These are phyloP conservation scores for Drosophila melanogaster DNA, from an alignment of 1,140 invertebrate species.

Conservation along the genomic window DNA sequence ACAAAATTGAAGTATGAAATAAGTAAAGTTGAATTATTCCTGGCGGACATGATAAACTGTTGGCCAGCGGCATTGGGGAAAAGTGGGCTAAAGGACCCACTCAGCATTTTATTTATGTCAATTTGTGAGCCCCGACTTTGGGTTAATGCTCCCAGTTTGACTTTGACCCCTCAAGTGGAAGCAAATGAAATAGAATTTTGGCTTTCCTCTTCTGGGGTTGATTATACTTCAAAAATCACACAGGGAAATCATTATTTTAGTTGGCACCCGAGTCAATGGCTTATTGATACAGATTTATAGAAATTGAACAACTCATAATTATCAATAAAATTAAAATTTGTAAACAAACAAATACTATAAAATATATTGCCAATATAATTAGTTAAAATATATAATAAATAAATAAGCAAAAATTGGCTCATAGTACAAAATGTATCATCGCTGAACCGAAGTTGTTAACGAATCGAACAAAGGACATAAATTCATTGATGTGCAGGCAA, in stretches of 20 bases:
- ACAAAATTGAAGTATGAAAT: slow-evolving; percentile 83
- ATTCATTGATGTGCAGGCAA: neutral
- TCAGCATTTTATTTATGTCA: slow-evolving; percentile 78
- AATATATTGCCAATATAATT: neutral
- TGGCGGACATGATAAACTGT: slow-evolving; percentile 84
- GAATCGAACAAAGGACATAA: neutral
- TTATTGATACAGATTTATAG: neutral
- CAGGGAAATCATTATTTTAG: neutral
- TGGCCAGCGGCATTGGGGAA: slow-evolving; percentile 35
- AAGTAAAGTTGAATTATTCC: slow-evolving; percentile 84
- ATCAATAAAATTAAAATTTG: too few species aligned
- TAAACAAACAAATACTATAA: neutral
- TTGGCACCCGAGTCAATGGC: neutral
- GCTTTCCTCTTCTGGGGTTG: neutral
- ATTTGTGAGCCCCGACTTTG: slow-evolving; percentile 72
- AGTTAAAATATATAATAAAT: neutral
- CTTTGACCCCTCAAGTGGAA: slow-evolving; percentile 46
- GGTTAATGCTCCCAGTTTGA: slow-evolving; percentile 51
- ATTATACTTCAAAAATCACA: neutral
- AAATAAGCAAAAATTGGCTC: neutral
- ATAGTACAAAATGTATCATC: neutral
- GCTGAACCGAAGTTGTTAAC: neutral
- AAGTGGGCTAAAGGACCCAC: slow-evolving; percentile 26
- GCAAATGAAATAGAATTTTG: slow-evolving; percentile 52
- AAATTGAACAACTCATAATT: too few species aligned